phyloP scores from a whole-genome alignment of 37 sponge, comb jelly and placozoan genomes.

The Oopsacas minuta region DNA sequence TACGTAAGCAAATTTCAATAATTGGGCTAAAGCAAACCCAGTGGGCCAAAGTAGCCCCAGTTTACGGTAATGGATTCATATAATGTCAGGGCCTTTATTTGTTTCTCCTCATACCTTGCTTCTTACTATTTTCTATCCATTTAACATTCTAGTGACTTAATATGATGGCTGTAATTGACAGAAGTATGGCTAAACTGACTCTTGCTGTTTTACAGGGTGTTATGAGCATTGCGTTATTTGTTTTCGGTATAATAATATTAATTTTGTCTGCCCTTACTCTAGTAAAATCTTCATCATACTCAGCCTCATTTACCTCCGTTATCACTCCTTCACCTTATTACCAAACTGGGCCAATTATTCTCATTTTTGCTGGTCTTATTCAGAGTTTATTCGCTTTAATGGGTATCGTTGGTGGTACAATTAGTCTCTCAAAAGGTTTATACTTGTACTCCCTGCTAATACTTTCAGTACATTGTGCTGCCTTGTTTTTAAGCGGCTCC shows the following conservation, averaged over 20 bases:
- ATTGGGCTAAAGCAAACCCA: too few relatives aligned
- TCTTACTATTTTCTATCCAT: too few relatives aligned
- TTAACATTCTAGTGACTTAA: too few relatives aligned
- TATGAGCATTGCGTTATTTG: not conserved
- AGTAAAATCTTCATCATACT: not conserved
- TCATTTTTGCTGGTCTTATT: not conserved
- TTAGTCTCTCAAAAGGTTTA: not conserved
- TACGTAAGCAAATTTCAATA: too few relatives aligned
- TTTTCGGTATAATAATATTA: not conserved
- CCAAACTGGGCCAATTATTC: not conserved
- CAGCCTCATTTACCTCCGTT: not conserved
- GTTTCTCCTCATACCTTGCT: too few relatives aligned
- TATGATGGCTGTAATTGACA: not conserved
- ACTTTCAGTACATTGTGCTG: not conserved
- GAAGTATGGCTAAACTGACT: not conserved
- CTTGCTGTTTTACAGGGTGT: not conserved
- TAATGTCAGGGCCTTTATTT: too few relatives aligned
- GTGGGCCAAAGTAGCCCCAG: too few relatives aligned
- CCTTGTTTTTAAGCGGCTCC: not conserved
- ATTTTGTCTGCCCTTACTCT: not conserved
- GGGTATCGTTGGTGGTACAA: not conserved
- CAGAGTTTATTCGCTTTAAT: not conserved
- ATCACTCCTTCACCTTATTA: not conserved
- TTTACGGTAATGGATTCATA: too few relatives aligned
- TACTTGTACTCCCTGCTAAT: not conserved